Percentiles rank a stretch among this genome's conserved stretches.
These are phyloP conservation scores for Clusia tigrina DNA, from an alignment of 2,888 invertebrate genomes.

Conservation along the genomic window DNA sequence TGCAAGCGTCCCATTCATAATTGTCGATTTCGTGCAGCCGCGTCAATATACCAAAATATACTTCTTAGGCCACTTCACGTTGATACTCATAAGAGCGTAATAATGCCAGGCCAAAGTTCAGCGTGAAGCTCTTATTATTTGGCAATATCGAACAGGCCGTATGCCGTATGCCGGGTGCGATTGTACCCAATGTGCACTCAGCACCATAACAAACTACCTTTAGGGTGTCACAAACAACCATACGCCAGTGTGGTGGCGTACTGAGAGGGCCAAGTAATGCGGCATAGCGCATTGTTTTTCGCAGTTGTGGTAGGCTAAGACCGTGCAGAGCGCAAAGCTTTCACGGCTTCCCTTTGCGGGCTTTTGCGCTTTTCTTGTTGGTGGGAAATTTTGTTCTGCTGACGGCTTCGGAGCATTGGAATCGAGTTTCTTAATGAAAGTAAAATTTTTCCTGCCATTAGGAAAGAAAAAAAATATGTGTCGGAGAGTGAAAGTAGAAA, in stretches of 20 bases:
- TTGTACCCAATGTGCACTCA: not conserved
- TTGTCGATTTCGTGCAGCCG: not conserved
- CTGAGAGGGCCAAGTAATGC: not conserved
- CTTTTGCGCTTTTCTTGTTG: not conserved
- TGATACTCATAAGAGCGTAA: not conserved
- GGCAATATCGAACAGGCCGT: not conserved
- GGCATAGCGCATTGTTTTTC: not conserved
- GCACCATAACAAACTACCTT: too few species aligned
- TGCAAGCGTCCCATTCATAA: slow-evolving; percentile 6
- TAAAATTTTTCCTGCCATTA: too few species aligned
- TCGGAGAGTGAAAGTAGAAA: too few species aligned
- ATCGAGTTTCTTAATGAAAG: too few species aligned
- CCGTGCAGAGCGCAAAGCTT: slow-evolving; percentile 5
- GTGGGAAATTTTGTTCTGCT: not conserved
- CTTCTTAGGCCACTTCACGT: not conserved
- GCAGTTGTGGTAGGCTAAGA: not conserved
- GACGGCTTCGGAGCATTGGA: too few species aligned
- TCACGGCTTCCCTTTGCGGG: not conserved
- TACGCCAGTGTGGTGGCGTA: too few species aligned
- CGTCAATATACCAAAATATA: not conserved
- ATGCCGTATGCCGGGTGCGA: not conserved
- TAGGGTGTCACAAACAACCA: too few species aligned
- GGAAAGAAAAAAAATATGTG: too few species aligned
- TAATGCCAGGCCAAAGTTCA: not conserved
- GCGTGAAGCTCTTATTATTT: not conserved